Conservation (phyloP, 2,888 invertebrate species). For the Pecten maximus region DNA sequence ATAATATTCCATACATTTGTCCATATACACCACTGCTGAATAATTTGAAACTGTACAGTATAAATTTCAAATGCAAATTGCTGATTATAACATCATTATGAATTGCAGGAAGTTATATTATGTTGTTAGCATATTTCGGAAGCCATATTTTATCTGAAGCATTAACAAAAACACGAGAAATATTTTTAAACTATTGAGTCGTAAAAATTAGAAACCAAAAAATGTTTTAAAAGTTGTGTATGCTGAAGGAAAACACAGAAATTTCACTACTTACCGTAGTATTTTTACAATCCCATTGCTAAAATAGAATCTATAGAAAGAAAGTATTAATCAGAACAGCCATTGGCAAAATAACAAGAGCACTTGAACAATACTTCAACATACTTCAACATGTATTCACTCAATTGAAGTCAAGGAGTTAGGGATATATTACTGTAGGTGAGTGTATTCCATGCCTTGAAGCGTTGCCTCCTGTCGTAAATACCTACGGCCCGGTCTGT, state of each 20-base stretch:
- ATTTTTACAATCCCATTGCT: neutral
- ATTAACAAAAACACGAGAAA: neutral
- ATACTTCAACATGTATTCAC: neutral
- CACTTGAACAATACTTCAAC: neutral
- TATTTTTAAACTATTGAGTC: neutral
- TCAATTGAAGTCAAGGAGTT: neutral
- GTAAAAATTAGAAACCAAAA: neutral
- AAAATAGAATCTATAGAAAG: neutral
- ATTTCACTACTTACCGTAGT: neutral
- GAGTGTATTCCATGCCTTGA: neutral
- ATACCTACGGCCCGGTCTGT: neutral
- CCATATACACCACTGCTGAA: neutral
- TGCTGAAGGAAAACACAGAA: neutral
- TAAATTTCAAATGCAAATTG: slow-evolving; percentile 17
- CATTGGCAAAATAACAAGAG: neutral
- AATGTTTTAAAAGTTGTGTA: neutral
- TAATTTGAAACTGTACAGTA: neutral
- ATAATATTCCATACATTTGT: neutral
- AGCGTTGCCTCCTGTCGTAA: neutral
- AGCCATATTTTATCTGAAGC: neutral
- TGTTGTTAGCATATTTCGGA: neutral
- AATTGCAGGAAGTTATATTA: neutral
- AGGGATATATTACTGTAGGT: neutral
- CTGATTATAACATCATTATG: neutral
- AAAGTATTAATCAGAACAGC: neutral